Conservation (phyloP, 2,888 invertebrate genomes). For the Drosophila kokeensis region DNA sequence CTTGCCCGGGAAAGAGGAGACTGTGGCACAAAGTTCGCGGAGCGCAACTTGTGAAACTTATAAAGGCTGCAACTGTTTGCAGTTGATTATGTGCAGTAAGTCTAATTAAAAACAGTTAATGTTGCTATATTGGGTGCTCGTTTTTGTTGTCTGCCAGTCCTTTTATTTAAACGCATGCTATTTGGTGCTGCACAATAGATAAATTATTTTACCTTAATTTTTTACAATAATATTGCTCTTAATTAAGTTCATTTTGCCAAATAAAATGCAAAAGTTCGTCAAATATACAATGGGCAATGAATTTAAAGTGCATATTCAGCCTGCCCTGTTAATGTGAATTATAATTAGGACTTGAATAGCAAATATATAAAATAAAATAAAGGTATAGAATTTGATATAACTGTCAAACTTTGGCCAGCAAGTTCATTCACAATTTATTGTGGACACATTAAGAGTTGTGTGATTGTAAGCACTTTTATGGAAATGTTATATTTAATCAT, state of each 20-base stretch:
- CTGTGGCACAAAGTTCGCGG: conserved; percentile 32
- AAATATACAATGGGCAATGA: too few relatives aligned
- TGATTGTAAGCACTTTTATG: conserved; percentile 37
- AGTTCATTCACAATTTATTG: conserved; percentile 1
- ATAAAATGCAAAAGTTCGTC: background rate
- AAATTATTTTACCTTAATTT: conserved; percentile 5
- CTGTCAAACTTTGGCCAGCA: background rate
- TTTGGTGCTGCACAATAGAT: conserved; percentile 1
- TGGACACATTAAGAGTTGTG: background rate
- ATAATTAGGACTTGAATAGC: background rate
- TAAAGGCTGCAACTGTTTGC: conserved; percentile 41
- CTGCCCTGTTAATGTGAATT: background rate
- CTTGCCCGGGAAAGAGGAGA: background rate
- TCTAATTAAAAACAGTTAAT: conserved; percentile 76
- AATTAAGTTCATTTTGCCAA: conserved; percentile 10
- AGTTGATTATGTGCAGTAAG: conserved; percentile 69
- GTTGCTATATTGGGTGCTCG: conserved; percentile 41
- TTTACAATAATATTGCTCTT: background rate
- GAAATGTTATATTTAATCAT: conserved; percentile 51
- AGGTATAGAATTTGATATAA: background rate
- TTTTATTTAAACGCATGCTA: conserved; percentile 40
- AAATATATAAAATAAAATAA: background rate
- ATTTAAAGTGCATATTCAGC: background rate
- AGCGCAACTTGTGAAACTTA: conserved; percentile 46
- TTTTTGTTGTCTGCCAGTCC: conserved; percentile 10